Percentiles rank a stretch among this genome's conserved stretches.
phyloP scores from a whole-genome alignment of 1,140 invertebrate genomes.

The Eriocheir sinensis region DNA sequence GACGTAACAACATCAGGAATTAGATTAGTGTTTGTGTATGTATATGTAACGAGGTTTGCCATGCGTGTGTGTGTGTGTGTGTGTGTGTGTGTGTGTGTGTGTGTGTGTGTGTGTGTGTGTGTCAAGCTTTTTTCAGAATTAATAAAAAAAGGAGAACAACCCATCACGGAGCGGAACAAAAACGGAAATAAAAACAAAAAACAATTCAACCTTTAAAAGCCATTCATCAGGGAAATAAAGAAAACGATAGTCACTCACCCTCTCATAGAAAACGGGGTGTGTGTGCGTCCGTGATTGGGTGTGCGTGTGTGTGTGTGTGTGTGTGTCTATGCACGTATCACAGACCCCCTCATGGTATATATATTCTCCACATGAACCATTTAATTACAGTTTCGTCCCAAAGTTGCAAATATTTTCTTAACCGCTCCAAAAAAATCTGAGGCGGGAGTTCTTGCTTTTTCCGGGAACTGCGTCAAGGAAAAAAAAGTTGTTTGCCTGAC shows the following conservation, averaged over 20 bases:
- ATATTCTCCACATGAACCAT: too few relatives aligned
- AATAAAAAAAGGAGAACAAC: too few relatives aligned
- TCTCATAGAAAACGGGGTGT: too few relatives aligned
- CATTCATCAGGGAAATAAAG: too few relatives aligned
- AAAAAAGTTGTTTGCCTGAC: background rate
- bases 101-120: too few relatives aligned
- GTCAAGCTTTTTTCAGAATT: too few relatives aligned
- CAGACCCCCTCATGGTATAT: too few relatives aligned
- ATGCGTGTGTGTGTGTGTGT: background rate
- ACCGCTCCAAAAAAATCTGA: background rate
- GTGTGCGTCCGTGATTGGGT: too few relatives aligned
- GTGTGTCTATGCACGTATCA: too few relatives aligned
- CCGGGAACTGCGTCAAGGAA: background rate
- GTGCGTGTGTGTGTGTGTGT: too few relatives aligned
- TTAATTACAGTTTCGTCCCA: background rate
- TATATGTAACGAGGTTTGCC: background rate
- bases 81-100: constrained; percentile 22
- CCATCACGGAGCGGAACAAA: background rate
- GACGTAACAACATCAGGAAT: background rate
- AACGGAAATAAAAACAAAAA: background rate
- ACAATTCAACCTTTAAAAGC: too few relatives aligned
- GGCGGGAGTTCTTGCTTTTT: background rate
- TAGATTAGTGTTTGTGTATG: constrained; percentile 24
- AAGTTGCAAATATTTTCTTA: background rate
- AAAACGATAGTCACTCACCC: too few relatives aligned